A percentile compares a stretch with the other conserved stretches of the same genome.
Conservation (phyloP, 2,888 invertebrate species). For the Sesia apiformis region DNA sequence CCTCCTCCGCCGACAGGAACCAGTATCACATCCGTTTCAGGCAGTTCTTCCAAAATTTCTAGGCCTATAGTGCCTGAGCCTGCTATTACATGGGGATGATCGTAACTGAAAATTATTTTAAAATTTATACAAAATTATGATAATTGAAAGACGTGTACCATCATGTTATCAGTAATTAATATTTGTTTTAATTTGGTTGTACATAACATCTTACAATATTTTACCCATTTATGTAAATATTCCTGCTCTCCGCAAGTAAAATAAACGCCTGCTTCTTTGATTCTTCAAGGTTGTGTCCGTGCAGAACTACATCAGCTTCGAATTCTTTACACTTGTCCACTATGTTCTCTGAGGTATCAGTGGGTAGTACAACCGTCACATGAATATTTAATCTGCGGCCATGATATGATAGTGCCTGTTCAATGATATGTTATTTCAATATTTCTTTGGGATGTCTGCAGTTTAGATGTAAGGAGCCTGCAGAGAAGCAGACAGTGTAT, state of each 20-base stretch:
- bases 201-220: constrained; percentile 4
- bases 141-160: no score
- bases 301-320: constrained; percentile 85
- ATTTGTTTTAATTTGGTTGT: no score
- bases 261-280: constrained; percentile 83
- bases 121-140: background rate
- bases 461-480: no score
- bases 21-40: constrained; percentile 86
- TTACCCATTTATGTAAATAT: constrained; percentile 89
- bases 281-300: constrained; percentile 84
- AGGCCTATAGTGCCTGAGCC: constrained; percentile 93
- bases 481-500: no score
- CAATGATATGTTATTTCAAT: background rate
- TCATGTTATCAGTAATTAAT: no score
- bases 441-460: background rate
- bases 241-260: constrained; percentile 76
- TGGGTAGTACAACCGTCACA: constrained; percentile 89
- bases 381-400: constrained; percentile 78
- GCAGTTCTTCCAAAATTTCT: constrained; percentile 90
- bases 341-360: constrained; percentile 86
- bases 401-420: constrained; percentile 78
- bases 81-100: constrained; percentile 93
- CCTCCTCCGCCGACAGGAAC: constrained; percentile 94
- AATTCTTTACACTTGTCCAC: constrained; percentile 84
- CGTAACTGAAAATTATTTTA: constrained; percentile 77